Base-by-base conservation (phyloP, 2,888 invertebrate species). In the Pachliopta kotzebuea region DNA sequence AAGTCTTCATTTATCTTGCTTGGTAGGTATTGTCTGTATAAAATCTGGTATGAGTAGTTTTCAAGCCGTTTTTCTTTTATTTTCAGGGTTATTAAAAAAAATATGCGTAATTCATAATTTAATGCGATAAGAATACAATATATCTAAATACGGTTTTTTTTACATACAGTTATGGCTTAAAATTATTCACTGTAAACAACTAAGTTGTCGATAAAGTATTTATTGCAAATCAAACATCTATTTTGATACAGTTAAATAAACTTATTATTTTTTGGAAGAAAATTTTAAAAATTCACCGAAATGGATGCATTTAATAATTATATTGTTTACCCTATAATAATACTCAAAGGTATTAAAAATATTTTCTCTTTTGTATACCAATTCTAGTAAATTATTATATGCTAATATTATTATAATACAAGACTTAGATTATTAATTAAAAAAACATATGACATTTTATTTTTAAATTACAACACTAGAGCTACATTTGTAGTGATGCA, bases 271-370 rank as follows among this genome's bases (percentile, higher is more conserved):
- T 74, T 71, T 73, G 73, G 72, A 24, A 54, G 68, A 70, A 71
- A 74, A 76, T 72, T 73, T 74, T 72, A 58, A 68, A 56, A 70
- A 72, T 72, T 70, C 71, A 68, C 59, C 21, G 59, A 65, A 69
- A 63, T 62, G 50, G 69, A 66, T 70, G 67, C 65, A 60, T 57
- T 67, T 65, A 57, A 62, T 60, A 20, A 55, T 67, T 67, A 67
- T 61, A 65, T 54, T 65, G 67, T 67, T 58, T 70, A 67, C 74
- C 73, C 70, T 76, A 73, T 83, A 90, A 73, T 83, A 90, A 89
- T 89, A 90, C 88, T 89, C 84, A 74, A 80, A 80, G 83, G 85
- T 89, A 88, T 85, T 88, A 85, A 89, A 88, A 89, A 88, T 87
- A 78, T 61, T 79, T 80, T 83, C 82, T 73, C 77, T 79, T 83